phyloP scores from a whole-genome alignment of 2,888 invertebrate genomes.

The Graphium colonna region DNA sequence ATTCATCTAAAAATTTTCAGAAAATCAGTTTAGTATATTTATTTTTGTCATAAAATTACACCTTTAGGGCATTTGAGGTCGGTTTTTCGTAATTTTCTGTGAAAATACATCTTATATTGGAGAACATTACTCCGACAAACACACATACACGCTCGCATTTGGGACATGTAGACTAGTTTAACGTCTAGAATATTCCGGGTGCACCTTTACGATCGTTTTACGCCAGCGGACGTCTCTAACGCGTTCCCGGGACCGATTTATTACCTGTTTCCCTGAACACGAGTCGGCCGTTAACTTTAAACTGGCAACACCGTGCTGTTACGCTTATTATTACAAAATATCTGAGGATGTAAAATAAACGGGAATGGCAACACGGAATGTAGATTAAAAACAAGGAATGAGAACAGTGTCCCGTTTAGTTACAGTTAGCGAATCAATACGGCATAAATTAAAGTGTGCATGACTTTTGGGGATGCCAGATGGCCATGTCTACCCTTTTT shows the following conservation, averaged over 20 bases:
- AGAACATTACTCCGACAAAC: not conserved
- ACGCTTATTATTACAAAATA: not conserved
- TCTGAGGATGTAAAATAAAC: not conserved
- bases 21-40: too few relatives aligned
- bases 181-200: not conserved
- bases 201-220: slow-evolving; percentile 4
- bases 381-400: too few relatives aligned
- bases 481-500: too few relatives aligned
- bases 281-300: not conserved
- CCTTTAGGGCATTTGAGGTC: not conserved
- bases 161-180: not conserved
- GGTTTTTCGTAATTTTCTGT: too few relatives aligned
- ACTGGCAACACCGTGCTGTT: not conserved
- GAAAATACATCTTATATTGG: not conserved
- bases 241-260: slow-evolving; percentile 3
- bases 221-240: not conserved
- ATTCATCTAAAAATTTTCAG: too few relatives aligned
- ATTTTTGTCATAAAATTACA: too few relatives aligned
- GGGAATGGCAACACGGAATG: not conserved
- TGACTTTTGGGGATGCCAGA: too few relatives aligned
- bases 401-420: too few relatives aligned
- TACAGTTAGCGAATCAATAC: too few relatives aligned
- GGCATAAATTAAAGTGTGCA: too few relatives aligned
- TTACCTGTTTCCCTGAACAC: not conserved
- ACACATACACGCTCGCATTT: not conserved